Evolutionary conservation across 1,140 invertebrate genomes (phyloP).

Genomic region (Agrypnia vestita): DNA sequence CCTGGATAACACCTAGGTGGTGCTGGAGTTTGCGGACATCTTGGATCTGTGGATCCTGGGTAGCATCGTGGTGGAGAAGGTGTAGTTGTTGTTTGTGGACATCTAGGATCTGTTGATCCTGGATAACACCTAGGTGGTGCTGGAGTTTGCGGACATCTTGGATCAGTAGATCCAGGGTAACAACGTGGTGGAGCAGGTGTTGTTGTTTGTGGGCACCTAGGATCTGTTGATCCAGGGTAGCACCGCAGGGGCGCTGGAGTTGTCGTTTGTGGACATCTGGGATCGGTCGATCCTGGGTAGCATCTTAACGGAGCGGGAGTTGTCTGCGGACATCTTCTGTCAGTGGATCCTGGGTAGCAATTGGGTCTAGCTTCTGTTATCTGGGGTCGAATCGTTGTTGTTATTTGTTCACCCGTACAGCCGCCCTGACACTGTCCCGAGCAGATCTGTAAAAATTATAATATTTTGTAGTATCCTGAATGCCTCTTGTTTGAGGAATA

Average conservation of each 20-base stretch:
- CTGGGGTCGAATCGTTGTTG: constrained; percentile 63
- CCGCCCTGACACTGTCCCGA: constrained; percentile 66
- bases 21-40: constrained; percentile 64
- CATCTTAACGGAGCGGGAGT: constrained; percentile 42
- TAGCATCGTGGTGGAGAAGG: constrained; percentile 56
- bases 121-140: constrained; percentile 65
- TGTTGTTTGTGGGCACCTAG: constrained; percentile 63
- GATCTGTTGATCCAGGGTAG: constrained; percentile 66
- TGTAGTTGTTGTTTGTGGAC: constrained; percentile 56
- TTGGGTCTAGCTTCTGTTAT: constrained; percentile 56
- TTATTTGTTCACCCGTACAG: constrained; percentile 64
- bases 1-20: constrained; percentile 65
- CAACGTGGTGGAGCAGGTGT: constrained; percentile 62
- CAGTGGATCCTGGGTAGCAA: constrained; percentile 63
- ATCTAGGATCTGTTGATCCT: constrained; percentile 62
- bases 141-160: constrained; percentile 57
- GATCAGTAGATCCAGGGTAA: constrained; percentile 71
- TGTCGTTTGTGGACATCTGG: constrained; percentile 60
- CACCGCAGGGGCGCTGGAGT: constrained; percentile 58
- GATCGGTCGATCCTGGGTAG: constrained; percentile 62
- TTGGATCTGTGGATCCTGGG: constrained; percentile 64
- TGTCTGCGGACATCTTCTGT: constrained; percentile 64
- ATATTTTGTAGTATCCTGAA: too few species aligned
- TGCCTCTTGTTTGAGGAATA: neutral
- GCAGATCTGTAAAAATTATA: constrained; percentile 65